Percentiles rank a stretch among this genome's conserved stretches.
Evolutionary conservation across 2,888 invertebrate genomes (phyloP).

Genomic region (Drosophila mercatorum): DNA sequence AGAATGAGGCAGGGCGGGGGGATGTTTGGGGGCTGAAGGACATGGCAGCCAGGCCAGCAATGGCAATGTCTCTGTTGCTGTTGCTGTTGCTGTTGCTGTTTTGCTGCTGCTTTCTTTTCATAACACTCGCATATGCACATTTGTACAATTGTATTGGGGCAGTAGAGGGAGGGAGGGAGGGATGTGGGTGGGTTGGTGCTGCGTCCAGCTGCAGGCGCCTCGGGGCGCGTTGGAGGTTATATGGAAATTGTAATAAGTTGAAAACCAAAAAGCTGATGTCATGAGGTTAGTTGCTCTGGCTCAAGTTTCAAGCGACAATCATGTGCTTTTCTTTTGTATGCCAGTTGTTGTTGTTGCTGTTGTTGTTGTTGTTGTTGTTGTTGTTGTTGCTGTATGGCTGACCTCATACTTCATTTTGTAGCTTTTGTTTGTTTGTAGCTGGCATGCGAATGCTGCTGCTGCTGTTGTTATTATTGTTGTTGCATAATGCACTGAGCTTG

Average conservation of each 20-base stretch:
- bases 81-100: neutral
- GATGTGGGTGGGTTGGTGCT: neutral
- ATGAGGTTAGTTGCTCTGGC: constrained; percentile 80
- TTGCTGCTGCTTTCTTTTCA: constrained; percentile 54
- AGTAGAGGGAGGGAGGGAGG: neutral
- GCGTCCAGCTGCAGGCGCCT: constrained; percentile 48
- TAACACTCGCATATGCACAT: constrained; percentile 71
- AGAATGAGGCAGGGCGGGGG: neutral
- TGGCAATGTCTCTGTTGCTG: constrained; percentile 12
- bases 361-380: constrained; percentile 42
- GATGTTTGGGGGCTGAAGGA: constrained; percentile 52
- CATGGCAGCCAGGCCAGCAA: constrained; percentile 44
- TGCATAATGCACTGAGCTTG: constrained; percentile 72
- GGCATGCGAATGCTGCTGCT: constrained; percentile 54
- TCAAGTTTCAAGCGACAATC: constrained; percentile 81
- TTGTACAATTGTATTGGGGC: constrained; percentile 43
- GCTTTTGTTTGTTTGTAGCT: constrained; percentile 76
- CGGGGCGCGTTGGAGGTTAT: constrained; percentile 65
- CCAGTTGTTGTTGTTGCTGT: constrained; percentile 42
- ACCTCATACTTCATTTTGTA: constrained; percentile 80
- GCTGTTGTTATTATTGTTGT: constrained; percentile 37
- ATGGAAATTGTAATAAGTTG: constrained; percentile 81
- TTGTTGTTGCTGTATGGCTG: constrained; percentile 59
- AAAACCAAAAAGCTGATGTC: constrained; percentile 81
- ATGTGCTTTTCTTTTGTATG: constrained; percentile 72